A percentile compares a stretch with the other conserved stretches of the same genome.
Evolutionary conservation across 2,113 vertebrate species (phyloP).

Genomic region (Empidonax alnorum): DNA sequence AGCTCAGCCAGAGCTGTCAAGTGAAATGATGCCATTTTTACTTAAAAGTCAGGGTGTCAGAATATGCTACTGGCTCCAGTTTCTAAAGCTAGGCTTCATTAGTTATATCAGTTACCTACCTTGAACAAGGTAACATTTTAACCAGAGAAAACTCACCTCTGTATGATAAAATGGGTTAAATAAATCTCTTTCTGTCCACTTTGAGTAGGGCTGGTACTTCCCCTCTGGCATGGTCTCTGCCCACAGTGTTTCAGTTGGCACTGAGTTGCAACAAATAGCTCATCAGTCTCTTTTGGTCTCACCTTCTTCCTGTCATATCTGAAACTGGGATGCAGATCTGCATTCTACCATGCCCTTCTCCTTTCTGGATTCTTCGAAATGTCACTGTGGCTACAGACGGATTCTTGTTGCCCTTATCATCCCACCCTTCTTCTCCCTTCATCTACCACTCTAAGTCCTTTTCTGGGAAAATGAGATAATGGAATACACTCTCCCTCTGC

Average conservation of each 20-base stretch:
- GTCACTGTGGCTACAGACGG: background rate
- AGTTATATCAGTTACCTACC: background rate
- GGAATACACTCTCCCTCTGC: background rate
- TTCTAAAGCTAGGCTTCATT: background rate
- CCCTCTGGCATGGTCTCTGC: background rate
- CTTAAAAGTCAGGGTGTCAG: background rate
- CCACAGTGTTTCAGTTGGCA: background rate
- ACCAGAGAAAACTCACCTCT: background rate
- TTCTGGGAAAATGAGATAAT: background rate
- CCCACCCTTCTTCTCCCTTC: background rate
- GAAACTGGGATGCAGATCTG: background rate
- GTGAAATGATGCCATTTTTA: background rate
- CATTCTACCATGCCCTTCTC: background rate
- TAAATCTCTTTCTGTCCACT: background rate
- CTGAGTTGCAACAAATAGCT: background rate
- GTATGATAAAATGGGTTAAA: background rate
- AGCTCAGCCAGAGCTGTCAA: background rate
- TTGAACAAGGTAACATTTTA: background rate
- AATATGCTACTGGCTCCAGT: background rate
- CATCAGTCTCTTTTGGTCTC: background rate
- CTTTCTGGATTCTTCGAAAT: background rate
- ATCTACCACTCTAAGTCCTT: background rate
- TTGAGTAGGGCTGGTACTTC: accelerated
- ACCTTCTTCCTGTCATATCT: background rate
- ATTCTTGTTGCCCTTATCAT: background rate